Percentiles rank a stretch among this genome's conserved stretches.
phyloP scores from a whole-genome alignment of 2,113 vertebrate genomes.

The Ageneiosus marmoratus region DNA sequence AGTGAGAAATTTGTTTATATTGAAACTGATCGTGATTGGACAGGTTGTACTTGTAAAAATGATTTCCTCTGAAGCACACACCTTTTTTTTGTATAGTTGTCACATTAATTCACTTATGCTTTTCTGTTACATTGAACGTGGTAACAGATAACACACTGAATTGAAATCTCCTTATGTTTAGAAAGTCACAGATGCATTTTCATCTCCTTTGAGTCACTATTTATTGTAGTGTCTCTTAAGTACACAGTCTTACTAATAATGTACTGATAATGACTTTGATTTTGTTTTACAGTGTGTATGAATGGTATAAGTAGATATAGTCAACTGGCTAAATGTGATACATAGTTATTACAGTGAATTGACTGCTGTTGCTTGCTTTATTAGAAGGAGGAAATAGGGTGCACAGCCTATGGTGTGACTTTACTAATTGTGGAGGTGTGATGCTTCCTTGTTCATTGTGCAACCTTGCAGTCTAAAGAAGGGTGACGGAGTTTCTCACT shows the following conservation, averaged over 20 bases:
- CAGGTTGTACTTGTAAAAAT: not conserved
- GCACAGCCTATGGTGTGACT: not conserved
- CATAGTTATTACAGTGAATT: not conserved
- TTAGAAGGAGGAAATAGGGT: not conserved
- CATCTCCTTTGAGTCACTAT: not conserved
- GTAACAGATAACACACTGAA: not conserved
- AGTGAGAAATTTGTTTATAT: not conserved
- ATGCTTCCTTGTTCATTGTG: slow-evolving; percentile 25
- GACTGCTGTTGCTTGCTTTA: not conserved
- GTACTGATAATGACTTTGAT: not conserved
- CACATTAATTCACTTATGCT: not conserved
- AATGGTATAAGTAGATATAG: not conserved
- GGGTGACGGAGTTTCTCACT: slow-evolving; percentile 39
- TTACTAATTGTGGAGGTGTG: slow-evolving; percentile 19
- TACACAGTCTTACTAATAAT: not conserved
- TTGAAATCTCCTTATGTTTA: not conserved
- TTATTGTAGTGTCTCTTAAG: not conserved
- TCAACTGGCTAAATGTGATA: not conserved
- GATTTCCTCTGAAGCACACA: not conserved
- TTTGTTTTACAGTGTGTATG: not conserved
- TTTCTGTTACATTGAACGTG: not conserved
- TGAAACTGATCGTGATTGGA: not conserved
- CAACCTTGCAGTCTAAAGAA: slow-evolving; percentile 30
- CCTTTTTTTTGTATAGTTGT: not conserved
- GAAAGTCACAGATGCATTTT: not conserved